Percentiles rank a stretch among this genome's conserved stretches.
Evolutionary conservation across 2,888 invertebrate species (phyloP).

Genomic region (Lycocerus yunnanus): DNA sequence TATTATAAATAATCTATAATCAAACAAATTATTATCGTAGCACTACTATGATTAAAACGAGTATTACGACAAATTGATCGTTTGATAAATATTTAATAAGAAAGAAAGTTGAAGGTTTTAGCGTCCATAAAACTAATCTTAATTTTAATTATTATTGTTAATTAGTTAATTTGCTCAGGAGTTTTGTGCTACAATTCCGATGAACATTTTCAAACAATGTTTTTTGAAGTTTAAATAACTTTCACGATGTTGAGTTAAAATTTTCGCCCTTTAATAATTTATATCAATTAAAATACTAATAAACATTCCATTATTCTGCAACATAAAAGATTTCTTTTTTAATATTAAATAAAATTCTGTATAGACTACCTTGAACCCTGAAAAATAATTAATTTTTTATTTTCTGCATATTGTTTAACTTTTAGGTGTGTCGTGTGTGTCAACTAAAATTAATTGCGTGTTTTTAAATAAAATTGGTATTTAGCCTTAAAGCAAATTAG

Average conservation of each 20-base stretch:
- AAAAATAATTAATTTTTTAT: not conserved
- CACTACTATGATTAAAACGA: not conserved
- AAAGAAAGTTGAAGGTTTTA: not conserved
- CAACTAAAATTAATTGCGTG: not conserved
- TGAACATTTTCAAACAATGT: too few species aligned
- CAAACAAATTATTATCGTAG: not conserved
- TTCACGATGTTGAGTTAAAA: not conserved
- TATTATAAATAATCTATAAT: not conserved
- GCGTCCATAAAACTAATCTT: not conserved
- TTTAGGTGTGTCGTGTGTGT: not conserved
- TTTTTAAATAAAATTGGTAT: not conserved
- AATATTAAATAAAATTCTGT: not conserved
- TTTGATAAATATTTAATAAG: not conserved
- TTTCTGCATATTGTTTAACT: not conserved
- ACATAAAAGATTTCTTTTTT: not conserved
- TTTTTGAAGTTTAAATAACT: too few species aligned
- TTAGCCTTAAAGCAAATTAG: not conserved
- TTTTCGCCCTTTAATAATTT: not conserved
- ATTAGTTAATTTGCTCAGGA: not conserved
- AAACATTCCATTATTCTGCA: not conserved
- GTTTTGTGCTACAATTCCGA: not conserved
- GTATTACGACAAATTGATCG: not conserved
- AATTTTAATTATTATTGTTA: not conserved
- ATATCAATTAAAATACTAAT: not conserved
- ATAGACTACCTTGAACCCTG: not conserved